Conservation (phyloP, 2,113 vertebrate species). For the Pardalotus punctatus region DNA sequence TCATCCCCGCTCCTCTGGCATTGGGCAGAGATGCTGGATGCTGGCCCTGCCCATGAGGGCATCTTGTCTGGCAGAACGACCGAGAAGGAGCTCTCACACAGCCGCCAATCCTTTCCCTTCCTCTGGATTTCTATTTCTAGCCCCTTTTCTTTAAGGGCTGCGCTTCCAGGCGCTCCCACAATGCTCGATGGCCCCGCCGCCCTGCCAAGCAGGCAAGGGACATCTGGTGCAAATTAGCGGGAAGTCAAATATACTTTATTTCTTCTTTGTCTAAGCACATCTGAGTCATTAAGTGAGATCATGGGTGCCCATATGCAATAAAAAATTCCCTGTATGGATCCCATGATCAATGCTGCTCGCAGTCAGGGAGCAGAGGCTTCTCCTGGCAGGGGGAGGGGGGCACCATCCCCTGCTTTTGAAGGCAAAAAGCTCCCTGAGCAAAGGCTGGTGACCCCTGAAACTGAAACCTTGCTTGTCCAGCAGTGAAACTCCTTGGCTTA, state of each 20-base stretch:
- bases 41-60: neutral
- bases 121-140: constrained; percentile 39
- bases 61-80: neutral
- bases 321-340: neutral
- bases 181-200: neutral
- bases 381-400: neutral
- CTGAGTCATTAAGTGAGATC: constrained; percentile 69
- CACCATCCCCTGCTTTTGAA: neutral
- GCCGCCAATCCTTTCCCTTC: neutral
- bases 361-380: neutral
- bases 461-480: neutral
- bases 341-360: neutral
- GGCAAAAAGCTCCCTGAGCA: neutral
- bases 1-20: accelerated
- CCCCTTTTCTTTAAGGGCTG: neutral
- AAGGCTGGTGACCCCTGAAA: neutral
- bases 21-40: neutral
- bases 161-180: constrained; percentile 46
- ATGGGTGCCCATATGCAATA: constrained; percentile 6
- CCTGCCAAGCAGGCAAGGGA: constrained; percentile 41
- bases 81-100: neutral
- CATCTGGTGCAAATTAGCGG: constrained; percentile 65
- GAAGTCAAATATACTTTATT: constrained; percentile 63
- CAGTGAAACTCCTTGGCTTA: neutral
- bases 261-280: constrained; percentile 40